Conservation (phyloP, 2,888 invertebrate species). For the Ectropis crepuscularia region DNA sequence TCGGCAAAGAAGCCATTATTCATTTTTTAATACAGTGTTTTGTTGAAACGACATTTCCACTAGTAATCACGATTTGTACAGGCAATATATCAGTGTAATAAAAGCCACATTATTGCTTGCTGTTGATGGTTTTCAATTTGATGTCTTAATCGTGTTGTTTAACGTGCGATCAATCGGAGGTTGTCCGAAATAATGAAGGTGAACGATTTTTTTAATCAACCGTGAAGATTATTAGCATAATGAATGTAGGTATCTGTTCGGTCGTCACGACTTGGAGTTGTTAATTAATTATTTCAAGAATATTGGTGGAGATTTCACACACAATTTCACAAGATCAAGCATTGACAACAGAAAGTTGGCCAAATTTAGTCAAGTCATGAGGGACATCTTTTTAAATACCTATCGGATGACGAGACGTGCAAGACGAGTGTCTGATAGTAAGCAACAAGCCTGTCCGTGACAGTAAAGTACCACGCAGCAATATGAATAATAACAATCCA, state of each 20-base stretch:
- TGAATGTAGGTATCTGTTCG: slow-evolving; percentile 31
- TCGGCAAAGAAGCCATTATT: slow-evolving; percentile 82
- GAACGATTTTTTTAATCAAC: slow-evolving; percentile 45
- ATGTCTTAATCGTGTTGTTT: slow-evolving; percentile 69
- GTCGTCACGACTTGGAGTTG: neutral
- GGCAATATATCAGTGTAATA: slow-evolving; percentile 80
- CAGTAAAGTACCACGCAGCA: too few species aligned
- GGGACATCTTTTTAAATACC: too few species aligned
- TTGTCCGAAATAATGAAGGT: slow-evolving; percentile 43
- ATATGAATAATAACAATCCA: too few species aligned
- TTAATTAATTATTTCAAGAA: slow-evolving; percentile 13
- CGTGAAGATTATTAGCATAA: slow-evolving; percentile 43
- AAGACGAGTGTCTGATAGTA: too few species aligned
- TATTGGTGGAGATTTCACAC: neutral
- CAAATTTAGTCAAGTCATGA: too few species aligned
- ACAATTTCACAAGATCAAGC: too few species aligned
- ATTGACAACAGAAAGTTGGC: too few species aligned
- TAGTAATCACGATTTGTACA: slow-evolving; percentile 81
- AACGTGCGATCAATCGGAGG: slow-evolving; percentile 52
- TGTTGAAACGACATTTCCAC: slow-evolving; percentile 84
- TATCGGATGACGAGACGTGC: too few species aligned
- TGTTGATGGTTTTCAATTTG: slow-evolving; percentile 80
- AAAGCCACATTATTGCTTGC: slow-evolving; percentile 70
- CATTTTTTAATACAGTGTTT: slow-evolving; percentile 84
- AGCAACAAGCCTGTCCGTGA: too few species aligned